phyloP scores from a whole-genome alignment of 2,113 vertebrate species.

The Ivindomyrus marchei region DNA sequence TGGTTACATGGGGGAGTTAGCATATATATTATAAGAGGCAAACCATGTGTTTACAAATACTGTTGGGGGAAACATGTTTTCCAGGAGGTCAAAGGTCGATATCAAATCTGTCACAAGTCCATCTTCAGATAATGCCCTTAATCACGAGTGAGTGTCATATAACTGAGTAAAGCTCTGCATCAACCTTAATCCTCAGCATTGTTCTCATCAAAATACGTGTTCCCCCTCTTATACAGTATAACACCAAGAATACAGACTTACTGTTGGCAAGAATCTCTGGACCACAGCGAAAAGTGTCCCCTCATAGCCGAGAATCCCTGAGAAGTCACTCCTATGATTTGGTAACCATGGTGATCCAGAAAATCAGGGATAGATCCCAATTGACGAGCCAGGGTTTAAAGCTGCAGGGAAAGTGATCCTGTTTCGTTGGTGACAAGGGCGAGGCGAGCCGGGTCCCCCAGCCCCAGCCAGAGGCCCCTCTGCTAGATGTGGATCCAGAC shows the following conservation, averaged over 20 bases:
- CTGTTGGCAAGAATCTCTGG: neutral
- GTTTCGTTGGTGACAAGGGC: neutral
- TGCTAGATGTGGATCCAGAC: neutral
- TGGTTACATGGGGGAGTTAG: too few species aligned
- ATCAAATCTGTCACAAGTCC: neutral
- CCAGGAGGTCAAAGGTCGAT: neutral
- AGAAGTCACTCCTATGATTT: neutral
- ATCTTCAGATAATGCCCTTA: neutral
- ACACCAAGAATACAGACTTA: neutral
- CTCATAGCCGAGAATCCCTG: neutral
- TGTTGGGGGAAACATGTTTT: neutral
- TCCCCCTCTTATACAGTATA: neutral
- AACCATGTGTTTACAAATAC: neutral
- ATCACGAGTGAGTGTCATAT: neutral
- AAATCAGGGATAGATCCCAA: neutral
- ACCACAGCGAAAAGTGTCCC: neutral
- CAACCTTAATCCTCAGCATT: neutral
- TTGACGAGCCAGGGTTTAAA: neutral
- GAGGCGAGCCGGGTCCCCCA: neutral
- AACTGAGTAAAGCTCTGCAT: conserved; percentile 1
- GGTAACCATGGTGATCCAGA: neutral
- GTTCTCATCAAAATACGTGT: neutral
- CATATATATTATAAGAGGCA: neutral
- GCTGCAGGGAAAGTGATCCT: neutral
- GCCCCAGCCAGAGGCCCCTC: neutral